A percentile compares a stretch with the other conserved stretches of the same genome.
Evolutionary conservation across 2,797 vertebrate species (phyloP).

Genomic region (Scomberomorus guttatus): DNA sequence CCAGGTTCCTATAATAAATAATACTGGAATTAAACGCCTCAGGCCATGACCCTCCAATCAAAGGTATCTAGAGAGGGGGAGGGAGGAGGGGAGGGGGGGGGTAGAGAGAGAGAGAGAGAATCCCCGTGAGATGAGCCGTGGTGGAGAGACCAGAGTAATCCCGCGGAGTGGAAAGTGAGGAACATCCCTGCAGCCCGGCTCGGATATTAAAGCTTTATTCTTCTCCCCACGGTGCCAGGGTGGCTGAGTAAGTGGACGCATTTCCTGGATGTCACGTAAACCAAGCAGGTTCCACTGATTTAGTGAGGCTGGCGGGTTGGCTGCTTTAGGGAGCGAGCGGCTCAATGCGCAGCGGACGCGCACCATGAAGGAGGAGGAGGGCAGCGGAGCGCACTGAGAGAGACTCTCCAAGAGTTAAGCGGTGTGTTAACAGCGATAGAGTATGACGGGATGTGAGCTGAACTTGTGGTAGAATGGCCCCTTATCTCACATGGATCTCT

Average conservation of each 20-base stretch:
- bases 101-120: constrained; percentile 32
- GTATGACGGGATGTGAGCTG: constrained; percentile 67
- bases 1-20: constrained; percentile 45
- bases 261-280: constrained; percentile 31
- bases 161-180: constrained; percentile 42
- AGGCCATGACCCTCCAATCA: constrained; percentile 70
- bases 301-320: neutral
- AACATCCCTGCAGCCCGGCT: constrained; percentile 29
- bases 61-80: constrained; percentile 27
- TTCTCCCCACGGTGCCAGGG: constrained; percentile 10
- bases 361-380: constrained; percentile 45
- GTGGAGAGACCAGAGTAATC: constrained; percentile 59
- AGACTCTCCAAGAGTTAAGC: constrained; percentile 41
- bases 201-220: constrained; percentile 62
- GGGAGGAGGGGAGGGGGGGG: constrained; percentile 19
- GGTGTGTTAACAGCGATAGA: constrained; percentile 15
- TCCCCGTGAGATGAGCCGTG: constrained; percentile 41
- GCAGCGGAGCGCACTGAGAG: constrained; percentile 43
- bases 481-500: constrained; percentile 56
- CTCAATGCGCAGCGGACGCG: constrained; percentile 44
- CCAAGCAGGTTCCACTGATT: constrained; percentile 12
- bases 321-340: neutral
- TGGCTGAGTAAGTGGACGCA: constrained; percentile 38
- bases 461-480: constrained; percentile 75
- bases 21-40: constrained; percentile 68